phyloP scores from a whole-genome alignment of 2,113 vertebrate genomes.

The Saguinus midas region DNA sequence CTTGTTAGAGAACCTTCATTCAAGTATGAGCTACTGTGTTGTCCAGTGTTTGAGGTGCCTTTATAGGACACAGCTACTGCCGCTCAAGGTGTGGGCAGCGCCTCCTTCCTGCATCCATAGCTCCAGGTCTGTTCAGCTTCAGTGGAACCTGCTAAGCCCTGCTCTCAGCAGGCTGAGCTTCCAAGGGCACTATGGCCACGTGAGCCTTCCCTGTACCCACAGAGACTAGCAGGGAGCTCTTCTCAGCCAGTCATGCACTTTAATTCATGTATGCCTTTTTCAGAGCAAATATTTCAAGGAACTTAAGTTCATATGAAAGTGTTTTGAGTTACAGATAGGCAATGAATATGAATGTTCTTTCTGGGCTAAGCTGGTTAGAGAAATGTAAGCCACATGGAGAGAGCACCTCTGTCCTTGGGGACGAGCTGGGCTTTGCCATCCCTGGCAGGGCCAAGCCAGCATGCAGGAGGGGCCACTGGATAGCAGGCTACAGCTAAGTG shows the following conservation, averaged over 20 bases:
- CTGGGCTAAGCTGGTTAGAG: neutral
- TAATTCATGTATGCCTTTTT: neutral
- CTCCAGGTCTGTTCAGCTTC: too few relatives aligned
- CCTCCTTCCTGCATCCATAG: neutral
- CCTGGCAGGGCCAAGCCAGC: neutral
- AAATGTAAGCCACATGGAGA: neutral
- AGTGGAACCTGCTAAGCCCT: neutral
- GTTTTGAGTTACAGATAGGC: neutral
- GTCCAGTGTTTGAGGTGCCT: neutral
- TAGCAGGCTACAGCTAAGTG: rapidly evolving
- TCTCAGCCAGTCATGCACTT: rapidly evolving
- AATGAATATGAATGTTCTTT: neutral
- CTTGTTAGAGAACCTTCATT: neutral
- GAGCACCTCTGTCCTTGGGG: neutral
- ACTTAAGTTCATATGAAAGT: neutral
- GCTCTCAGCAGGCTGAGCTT: rapidly evolving
- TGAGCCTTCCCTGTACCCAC: neutral
- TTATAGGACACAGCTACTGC: neutral
- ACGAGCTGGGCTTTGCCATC: neutral
- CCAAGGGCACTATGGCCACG: neutral
- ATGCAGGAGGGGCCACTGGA: neutral
- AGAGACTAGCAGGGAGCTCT: rapidly evolving
- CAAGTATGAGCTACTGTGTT: neutral
- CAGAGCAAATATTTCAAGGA: neutral
- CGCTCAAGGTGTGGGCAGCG: neutral